Percentiles rank a stretch among this genome's conserved stretches.
phyloP scores from a whole-genome alignment of 2,888 invertebrate genomes.

The Oxystoma pomonae region DNA sequence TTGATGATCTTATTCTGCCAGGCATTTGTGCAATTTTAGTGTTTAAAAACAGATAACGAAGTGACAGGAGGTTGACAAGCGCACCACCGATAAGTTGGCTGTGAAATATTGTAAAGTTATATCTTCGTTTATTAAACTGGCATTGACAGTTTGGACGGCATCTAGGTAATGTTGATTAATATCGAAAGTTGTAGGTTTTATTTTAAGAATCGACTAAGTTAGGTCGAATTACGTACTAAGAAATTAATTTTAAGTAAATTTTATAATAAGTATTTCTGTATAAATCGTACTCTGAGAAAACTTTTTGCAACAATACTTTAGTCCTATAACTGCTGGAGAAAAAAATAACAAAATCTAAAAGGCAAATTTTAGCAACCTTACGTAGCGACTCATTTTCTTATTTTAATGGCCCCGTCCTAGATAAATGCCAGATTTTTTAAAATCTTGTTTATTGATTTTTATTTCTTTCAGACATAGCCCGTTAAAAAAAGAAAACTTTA shows the following conservation, averaged over 20 bases:
- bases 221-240: slow-evolving; percentile 37
- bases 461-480: too few species aligned
- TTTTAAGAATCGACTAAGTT: slow-evolving; percentile 33
- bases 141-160: slow-evolving; percentile 44
- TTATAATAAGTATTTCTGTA: slow-evolving; percentile 39
- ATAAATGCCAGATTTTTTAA: too few species aligned
- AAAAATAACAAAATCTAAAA: too few species aligned
- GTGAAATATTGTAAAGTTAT: slow-evolving; percentile 48
- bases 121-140: slow-evolving; percentile 38
- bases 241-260: slow-evolving; percentile 45
- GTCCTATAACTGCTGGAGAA: too few species aligned
- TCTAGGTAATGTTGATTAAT: slow-evolving; percentile 40
- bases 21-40: too few species aligned
- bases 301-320: slow-evolving; percentile 8
- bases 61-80: slow-evolving; percentile 30
- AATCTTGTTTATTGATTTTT: too few species aligned
- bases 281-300: slow-evolving; percentile 1
- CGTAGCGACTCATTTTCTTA: too few species aligned
- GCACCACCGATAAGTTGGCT: slow-evolving; percentile 48
- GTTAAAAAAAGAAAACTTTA: too few species aligned
- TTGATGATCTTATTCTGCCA: too few species aligned
- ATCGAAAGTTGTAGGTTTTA: not conserved
- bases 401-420: too few species aligned
- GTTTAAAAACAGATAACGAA: too few species aligned
- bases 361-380: too few species aligned